A percentile compares a stretch with the other conserved stretches of the same genome.
phyloP scores from a whole-genome alignment of 92 coral and sea anemone genomes.

The Epizoanthus illoricatus region DNA sequence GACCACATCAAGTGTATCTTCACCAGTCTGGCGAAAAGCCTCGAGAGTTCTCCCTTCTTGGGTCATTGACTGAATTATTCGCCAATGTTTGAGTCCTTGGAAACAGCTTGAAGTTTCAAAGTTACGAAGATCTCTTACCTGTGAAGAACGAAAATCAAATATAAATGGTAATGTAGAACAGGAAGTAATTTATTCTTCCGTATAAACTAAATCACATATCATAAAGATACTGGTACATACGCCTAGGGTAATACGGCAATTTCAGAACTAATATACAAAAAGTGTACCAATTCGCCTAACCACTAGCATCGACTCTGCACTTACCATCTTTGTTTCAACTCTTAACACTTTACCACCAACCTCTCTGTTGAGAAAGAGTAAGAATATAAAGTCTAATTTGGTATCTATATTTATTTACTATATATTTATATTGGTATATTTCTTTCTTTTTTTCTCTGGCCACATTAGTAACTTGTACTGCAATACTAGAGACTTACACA shows the following conservation, averaged over 20 bases:
- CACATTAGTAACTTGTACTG: too few species aligned
- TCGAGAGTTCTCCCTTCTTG: constrained; percentile 50
- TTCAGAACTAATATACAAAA: too few species aligned
- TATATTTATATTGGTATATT: too few species aligned
- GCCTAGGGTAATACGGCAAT: too few species aligned
- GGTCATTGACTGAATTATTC: constrained; percentile 56
- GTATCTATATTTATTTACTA: too few species aligned
- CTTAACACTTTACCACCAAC: constrained; percentile 70
- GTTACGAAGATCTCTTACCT: constrained; percentile 65
- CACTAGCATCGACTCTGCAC: constrained; percentile 7
- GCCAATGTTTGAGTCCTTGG: constrained; percentile 74
- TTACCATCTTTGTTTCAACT: constrained; percentile 66
- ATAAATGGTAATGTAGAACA: too few species aligned
- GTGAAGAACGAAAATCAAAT: background rate
- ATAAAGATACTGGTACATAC: too few species aligned
- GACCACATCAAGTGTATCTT: constrained; percentile 47
- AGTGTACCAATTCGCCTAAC: too few species aligned
- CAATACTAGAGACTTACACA: too few species aligned
- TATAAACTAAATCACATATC: too few species aligned
- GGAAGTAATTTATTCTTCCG: too few species aligned
- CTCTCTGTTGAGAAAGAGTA: constrained; percentile 47
- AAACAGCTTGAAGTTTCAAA: constrained; percentile 69
- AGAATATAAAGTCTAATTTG: background rate
- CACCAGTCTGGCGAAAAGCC: constrained; percentile 53
- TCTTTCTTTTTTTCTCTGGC: too few species aligned